These are phyloP conservation scores for Diorhabda carinulata DNA, from an alignment of 1,140 invertebrate species.

Conservation along the genomic window DNA sequence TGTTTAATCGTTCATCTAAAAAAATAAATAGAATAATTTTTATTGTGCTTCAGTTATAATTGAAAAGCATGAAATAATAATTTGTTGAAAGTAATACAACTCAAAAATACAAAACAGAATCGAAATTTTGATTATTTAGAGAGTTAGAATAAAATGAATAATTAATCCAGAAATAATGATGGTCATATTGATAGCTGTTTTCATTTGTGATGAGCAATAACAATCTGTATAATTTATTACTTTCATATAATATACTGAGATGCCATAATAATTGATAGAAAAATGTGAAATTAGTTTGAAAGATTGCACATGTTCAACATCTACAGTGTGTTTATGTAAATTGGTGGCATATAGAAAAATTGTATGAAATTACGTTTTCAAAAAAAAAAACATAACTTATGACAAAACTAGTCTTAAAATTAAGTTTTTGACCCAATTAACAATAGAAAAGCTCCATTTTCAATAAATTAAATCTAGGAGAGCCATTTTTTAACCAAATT, in stretches of 20 bases:
- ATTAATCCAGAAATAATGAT: neutral
- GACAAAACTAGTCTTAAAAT: neutral
- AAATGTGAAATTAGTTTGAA: no score
- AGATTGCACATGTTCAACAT: neutral
- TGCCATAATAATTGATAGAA: no score
- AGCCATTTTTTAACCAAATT: neutral
- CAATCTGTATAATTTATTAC: no score
- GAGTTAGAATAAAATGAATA: neutral
- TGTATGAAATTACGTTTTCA: neutral
- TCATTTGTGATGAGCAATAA: no score
- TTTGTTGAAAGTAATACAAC: neutral
- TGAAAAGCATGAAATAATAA: neutral
- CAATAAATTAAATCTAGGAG: neutral
- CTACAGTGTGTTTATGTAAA: neutral
- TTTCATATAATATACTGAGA: no score
- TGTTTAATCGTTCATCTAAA: conserved; percentile 59
- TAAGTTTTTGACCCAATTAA: neutral
- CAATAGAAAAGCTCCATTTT: neutral
- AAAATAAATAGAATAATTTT: conserved; percentile 29
- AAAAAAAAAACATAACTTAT: neutral
- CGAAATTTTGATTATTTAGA: neutral
- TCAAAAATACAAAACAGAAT: neutral
- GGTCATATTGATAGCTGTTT: neutral
- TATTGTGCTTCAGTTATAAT: neutral
- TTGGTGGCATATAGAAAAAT: neutral